Evolutionary conservation across 2,888 invertebrate species (phyloP).

Genomic region (Clusia tigrina): DNA sequence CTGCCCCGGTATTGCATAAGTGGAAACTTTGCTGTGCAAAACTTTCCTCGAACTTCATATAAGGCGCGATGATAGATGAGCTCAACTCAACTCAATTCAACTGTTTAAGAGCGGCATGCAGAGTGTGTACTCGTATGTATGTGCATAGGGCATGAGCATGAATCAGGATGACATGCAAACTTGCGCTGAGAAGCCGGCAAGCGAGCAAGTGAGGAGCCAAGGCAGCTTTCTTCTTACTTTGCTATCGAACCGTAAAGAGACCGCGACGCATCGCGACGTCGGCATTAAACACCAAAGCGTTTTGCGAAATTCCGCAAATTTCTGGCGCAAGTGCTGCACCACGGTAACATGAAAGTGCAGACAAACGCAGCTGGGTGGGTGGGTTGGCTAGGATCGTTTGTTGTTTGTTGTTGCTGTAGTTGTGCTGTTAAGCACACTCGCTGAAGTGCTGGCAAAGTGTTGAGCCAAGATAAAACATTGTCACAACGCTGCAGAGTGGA

Average conservation of each 20-base stretch:
- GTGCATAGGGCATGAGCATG: too few relatives aligned
- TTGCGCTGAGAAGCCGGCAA: too few relatives aligned
- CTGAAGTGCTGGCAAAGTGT: constrained; percentile 34
- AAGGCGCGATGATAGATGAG: constrained; percentile 54
- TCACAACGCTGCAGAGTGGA: constrained; percentile 18
- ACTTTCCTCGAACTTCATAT: constrained; percentile 45
- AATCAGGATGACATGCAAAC: too few relatives aligned
- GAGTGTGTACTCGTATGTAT: too few relatives aligned
- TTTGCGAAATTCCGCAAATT: constrained; percentile 1
- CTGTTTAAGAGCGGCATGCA: not conserved
- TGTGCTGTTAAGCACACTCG: not conserved
- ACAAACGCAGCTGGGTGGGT: not conserved
- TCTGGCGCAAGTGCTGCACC: constrained; percentile 5
- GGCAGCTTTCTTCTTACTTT: not conserved
- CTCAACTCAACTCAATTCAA: not conserved
- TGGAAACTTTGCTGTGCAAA: constrained; percentile 19
- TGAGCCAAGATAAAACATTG: constrained; percentile 40
- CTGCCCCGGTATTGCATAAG: not conserved
- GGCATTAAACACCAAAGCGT: constrained; percentile 3
- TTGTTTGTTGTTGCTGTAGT: not conserved
- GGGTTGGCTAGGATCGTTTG: not conserved
- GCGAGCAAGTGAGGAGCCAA: not conserved
- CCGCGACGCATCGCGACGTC: too few relatives aligned
- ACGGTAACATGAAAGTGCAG: not conserved
- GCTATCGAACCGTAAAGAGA: not conserved